These are phyloP conservation scores for Halichondria panicea DNA, from an alignment of 37 sponge, comb jelly and placozoan species.

Conservation along the genomic window DNA sequence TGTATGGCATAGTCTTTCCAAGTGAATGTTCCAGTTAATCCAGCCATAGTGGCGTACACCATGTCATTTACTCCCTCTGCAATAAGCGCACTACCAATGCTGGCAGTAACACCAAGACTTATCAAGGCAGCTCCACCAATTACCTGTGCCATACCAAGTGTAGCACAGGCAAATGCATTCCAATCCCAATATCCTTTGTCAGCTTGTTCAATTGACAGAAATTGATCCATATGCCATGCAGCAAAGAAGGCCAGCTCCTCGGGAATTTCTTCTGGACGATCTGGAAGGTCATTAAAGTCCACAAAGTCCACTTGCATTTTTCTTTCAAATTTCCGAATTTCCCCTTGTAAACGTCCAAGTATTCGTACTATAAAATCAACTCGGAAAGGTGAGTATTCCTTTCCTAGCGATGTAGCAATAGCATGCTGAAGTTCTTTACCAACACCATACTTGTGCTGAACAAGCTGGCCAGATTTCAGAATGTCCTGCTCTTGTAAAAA, in stretches of 20 bases:
- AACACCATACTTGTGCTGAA: too few species aligned
- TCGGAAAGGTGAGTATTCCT: too few species aligned
- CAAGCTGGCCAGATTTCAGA: conserved; percentile 5
- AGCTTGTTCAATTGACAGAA: not conserved
- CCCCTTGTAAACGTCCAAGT: not conserved
- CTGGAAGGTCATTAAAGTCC: not conserved
- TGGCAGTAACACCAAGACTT: not conserved
- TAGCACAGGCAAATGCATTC: conserved; percentile 2
- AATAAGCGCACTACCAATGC: conserved; percentile 5
- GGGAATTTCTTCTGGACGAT: not conserved
- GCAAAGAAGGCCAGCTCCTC: not conserved
- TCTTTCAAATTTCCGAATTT: not conserved
- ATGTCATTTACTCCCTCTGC: conserved; percentile 19
- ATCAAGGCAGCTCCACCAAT: conserved; percentile 9
- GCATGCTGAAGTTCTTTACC: too few species aligned
- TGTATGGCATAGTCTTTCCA: conserved; percentile 12
- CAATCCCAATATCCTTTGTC: conserved; percentile 1
- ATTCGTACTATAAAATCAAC: not conserved
- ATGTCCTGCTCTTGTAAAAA: conserved; percentile 3
- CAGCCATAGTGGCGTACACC: conserved; percentile 9
- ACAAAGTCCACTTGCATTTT: not conserved
- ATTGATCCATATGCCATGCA: not conserved
- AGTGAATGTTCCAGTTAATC: conserved; percentile 5
- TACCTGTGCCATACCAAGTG: conserved; percentile 4
- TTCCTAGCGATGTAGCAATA: too few species aligned